Evolutionary conservation across 2,113 vertebrate genomes (phyloP).

Genomic region (Cisticola juncidis): DNA sequence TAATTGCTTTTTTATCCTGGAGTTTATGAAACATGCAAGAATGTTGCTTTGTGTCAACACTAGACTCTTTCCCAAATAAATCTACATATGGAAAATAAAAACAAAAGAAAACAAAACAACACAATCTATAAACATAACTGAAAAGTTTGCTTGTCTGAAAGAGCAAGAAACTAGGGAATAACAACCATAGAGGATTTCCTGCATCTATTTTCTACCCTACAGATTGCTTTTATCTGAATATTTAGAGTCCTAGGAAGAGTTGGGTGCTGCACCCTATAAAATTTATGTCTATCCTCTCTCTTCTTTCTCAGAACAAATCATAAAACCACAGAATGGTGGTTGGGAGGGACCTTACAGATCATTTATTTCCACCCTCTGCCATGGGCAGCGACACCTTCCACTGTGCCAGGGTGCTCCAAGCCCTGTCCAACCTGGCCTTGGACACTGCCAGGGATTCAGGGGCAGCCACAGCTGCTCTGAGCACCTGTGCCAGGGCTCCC

Average conservation of each 20-base stretch:
- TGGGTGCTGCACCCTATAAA: background rate
- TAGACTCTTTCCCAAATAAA: background rate
- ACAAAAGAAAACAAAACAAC: background rate
- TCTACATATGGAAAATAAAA: background rate
- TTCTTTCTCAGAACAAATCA: background rate
- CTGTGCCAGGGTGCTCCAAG: rapidly evolving
- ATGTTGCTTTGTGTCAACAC: background rate
- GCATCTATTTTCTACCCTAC: background rate
- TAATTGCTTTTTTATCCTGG: background rate
- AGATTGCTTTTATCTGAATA: background rate
- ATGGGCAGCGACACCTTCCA: background rate
- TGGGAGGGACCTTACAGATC: background rate
- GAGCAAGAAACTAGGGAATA: background rate
- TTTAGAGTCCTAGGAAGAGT: background rate
- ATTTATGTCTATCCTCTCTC: background rate
- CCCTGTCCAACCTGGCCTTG: rapidly evolving
- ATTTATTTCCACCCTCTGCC: background rate
- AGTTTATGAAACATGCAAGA: background rate
- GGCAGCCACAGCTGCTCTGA: background rate
- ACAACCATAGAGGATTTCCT: background rate
- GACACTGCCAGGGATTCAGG: background rate
- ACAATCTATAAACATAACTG: background rate
- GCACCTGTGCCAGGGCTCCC: rapidly evolving
- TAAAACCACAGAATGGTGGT: background rate
- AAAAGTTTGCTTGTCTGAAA: background rate